These are phyloP conservation scores for Thymelicus lineola DNA, from an alignment of 2,888 invertebrate species.

Conservation along the genomic window DNA sequence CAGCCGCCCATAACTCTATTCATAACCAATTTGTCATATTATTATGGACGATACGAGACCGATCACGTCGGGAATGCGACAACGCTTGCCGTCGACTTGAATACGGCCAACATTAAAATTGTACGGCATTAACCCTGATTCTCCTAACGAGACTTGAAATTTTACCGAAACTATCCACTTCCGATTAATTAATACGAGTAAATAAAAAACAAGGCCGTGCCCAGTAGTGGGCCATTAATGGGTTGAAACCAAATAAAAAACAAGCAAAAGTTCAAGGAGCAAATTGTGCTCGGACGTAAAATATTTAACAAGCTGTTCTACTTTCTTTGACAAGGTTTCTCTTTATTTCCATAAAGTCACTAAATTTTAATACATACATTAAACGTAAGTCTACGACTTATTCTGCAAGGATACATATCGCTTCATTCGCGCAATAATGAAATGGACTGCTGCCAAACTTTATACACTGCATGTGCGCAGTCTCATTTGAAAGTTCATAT, in stretches of 20 bases:
- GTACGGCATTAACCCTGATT: too few species aligned
- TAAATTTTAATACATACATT: too few species aligned
- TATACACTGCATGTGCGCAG: too few species aligned
- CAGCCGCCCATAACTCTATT: slow-evolving; percentile 56
- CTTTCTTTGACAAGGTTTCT: slow-evolving; percentile 35
- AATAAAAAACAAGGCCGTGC: too few species aligned
- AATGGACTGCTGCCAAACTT: neutral
- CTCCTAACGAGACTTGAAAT: too few species aligned
- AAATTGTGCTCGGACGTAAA: slow-evolving; percentile 2
- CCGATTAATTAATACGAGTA: slow-evolving; percentile 10
- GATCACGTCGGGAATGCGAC: neutral
- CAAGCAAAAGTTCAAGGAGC: slow-evolving; percentile 23
- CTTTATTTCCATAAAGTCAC: slow-evolving; percentile 5
- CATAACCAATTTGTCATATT: slow-evolving; percentile 56
- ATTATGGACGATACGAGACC: neutral
- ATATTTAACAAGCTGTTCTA: slow-evolving; percentile 15
- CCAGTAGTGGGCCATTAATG: too few species aligned
- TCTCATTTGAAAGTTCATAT: slow-evolving; percentile 1
- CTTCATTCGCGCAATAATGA: neutral
- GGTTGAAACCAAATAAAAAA: too few species aligned
- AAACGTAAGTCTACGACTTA: too few species aligned
- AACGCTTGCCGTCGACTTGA: neutral
- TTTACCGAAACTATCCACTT: neutral
- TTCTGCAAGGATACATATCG: neutral
- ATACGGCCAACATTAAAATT: too few species aligned